phyloP scores from a whole-genome alignment of 1,140 invertebrate species.

The Gonioctena quinquepunctata region DNA sequence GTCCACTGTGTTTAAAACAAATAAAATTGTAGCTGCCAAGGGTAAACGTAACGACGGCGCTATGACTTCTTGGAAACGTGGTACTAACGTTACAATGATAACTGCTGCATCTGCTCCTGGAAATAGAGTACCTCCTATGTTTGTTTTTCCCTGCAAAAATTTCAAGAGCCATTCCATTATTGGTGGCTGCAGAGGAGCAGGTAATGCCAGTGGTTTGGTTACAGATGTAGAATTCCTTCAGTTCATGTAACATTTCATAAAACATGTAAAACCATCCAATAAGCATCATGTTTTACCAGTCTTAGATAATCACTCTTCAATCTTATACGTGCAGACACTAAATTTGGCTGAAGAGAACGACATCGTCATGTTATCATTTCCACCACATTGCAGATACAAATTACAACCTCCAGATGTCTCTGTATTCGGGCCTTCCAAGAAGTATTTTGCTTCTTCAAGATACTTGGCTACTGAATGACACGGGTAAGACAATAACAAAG shows the following conservation, averaged over 20 bases:
- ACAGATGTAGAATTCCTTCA: not conserved
- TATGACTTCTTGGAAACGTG: not conserved
- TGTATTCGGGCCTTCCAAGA: too few relatives aligned
- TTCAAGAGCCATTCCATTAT: not conserved
- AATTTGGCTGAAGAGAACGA: constrained; percentile 28
- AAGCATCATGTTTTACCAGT: not conserved
- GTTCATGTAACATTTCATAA: not conserved
- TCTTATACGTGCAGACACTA: constrained; percentile 29
- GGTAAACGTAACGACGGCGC: not conserved
- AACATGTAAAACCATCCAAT: not conserved
- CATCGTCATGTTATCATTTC: constrained; percentile 28
- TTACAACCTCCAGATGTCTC: too few relatives aligned
- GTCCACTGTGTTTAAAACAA: not conserved
- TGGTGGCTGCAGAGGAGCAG: not conserved
- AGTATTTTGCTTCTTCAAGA: too few relatives aligned
- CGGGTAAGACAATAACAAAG: constrained; percentile 56
- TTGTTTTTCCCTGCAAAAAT: not conserved
- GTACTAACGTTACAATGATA: not conserved
- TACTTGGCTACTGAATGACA: too few relatives aligned
- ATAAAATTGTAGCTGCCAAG: not conserved
- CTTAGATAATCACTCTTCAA: constrained; percentile 47
- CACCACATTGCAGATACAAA: constrained; percentile 33
- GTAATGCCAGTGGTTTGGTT: not conserved
- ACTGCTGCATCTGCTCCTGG: not conserved
- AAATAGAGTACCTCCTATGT: not conserved